A percentile compares a stretch with the other conserved stretches of the same genome.
phyloP scores from a whole-genome alignment of 1,140 invertebrate genomes.

The Brachionus rotundiformis region DNA sequence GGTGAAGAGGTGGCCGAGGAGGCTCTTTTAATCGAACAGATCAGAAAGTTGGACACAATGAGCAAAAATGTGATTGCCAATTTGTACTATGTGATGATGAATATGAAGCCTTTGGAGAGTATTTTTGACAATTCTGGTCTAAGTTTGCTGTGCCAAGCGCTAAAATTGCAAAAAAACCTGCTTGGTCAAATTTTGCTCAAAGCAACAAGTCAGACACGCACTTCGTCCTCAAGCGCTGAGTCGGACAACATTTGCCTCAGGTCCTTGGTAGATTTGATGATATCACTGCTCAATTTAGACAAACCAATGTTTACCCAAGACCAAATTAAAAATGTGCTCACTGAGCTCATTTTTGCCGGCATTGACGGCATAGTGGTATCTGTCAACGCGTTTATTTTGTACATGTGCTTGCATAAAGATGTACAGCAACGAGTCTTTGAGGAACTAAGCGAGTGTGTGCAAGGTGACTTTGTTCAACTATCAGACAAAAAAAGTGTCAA shows the following conservation, averaged over 20 bases:
- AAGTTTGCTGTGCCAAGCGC: background rate
- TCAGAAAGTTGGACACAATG: background rate
- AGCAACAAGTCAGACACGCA: background rate
- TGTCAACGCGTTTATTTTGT: conserved; percentile 9
- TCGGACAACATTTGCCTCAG: background rate
- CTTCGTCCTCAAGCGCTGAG: background rate
- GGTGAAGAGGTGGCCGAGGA: conserved; percentile 10
- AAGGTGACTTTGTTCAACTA: background rate
- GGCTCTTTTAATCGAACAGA: background rate
- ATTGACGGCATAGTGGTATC: background rate
- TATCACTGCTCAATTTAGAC: background rate
- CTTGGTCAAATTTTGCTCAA: background rate
- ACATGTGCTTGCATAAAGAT: background rate
- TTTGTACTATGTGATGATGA: background rate
- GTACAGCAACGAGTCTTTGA: background rate
- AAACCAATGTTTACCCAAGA: background rate
- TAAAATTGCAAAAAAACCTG: background rate
- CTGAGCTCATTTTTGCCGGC: background rate
- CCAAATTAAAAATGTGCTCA: conserved; percentile 6
- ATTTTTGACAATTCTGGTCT: background rate
- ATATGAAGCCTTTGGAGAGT: background rate
- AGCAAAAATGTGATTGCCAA: background rate
- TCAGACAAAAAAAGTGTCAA: background rate
- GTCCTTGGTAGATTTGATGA: background rate
- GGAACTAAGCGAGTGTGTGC: background rate